Percentiles rank a stretch among this genome's conserved stretches.
phyloP scores from a whole-genome alignment of 2,888 invertebrate genomes.

The Drosophila basisetae region DNA sequence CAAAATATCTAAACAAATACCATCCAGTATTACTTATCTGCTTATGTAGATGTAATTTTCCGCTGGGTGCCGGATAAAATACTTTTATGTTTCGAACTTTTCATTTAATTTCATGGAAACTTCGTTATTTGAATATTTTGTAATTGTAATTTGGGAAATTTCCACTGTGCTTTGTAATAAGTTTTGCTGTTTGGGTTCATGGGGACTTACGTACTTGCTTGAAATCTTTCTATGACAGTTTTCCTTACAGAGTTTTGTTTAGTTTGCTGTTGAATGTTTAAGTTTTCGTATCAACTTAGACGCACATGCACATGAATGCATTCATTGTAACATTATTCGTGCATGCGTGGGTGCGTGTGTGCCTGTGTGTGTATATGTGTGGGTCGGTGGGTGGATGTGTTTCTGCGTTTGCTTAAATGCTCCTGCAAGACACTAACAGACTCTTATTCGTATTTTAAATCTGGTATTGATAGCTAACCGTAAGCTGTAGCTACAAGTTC shows the following conservation, averaged over 20 bases:
- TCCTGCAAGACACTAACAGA: slow-evolving; percentile 43
- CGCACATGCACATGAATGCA: slow-evolving; percentile 69
- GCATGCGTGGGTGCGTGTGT: slow-evolving; percentile 20
- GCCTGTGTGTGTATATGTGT: slow-evolving; percentile 7
- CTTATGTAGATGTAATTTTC: slow-evolving; percentile 4
- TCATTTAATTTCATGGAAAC: not conserved
- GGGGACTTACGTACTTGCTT: slow-evolving; percentile 69
- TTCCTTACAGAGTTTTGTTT: slow-evolving; percentile 73
- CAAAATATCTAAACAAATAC: not conserved
- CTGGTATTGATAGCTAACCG: slow-evolving; percentile 24
- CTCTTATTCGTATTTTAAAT: slow-evolving; percentile 2
- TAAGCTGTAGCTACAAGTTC: slow-evolving; percentile 11
- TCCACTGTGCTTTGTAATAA: slow-evolving; percentile 59
- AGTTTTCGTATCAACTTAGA: slow-evolving; percentile 75
- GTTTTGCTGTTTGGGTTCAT: slow-evolving; percentile 63
- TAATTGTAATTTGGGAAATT: slow-evolving; percentile 1
- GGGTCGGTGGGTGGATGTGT: not conserved
- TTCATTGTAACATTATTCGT: slow-evolving; percentile 32
- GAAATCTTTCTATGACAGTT: slow-evolving; percentile 76
- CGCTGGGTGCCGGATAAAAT: not conserved
- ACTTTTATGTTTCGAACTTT: slow-evolving; percentile 2
- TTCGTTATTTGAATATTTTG: not conserved
- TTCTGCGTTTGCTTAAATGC: slow-evolving; percentile 12
- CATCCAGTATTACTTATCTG: not conserved
- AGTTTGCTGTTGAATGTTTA: slow-evolving; percentile 77